Evolutionary conservation across 2,113 vertebrate genomes (phyloP), one percentile per base, ranked within the genome.

Genomic region (Albula goreensis): DNA sequence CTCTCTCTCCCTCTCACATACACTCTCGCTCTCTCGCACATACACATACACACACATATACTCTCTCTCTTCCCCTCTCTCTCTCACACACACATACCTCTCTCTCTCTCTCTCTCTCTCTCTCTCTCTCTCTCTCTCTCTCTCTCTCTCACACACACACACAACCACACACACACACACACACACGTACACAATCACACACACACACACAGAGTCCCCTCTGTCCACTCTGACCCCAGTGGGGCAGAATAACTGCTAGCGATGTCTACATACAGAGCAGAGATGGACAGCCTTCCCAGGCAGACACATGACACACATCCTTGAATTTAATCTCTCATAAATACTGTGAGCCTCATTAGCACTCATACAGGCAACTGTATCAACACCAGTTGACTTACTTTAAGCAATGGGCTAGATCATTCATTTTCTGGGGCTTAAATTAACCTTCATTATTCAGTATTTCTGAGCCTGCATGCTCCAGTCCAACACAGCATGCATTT

Each of bases 31-130:
- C 31, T 41, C 31, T 41, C 31, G 0, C 31, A 1, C 31, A 41
- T 1, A 41, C 31, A 41, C 31, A 41, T 1, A 41, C 31, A 41
- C 31, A 1, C 31, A 41, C 31, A 41, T 1, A 1, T 1, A 1
- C 31, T 41, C 1, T 13, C 83, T 51, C 15, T 13, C 63, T 79
- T 31, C 13, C 60, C 2, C 2, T 66, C 60, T 57, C 41, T 80
- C 41, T 78, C 74, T 87, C 82, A 66, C 82, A 83, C 70, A 63
- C 25, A 12, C 25, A 51, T 41, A 22, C 84, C 53, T n/a, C 84
- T 56, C 83, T 3, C 48, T 8, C 50, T 66, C 83, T 84, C 70
- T n/a, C 41, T 84, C 41, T 31, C 66, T 52, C 17, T 4, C 49
- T 41, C 78, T 11, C 66, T 74, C 66, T 9, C 19, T 19, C 63